Conservation (phyloP, 64 coral and sea anemone genomes). For the Pocillopora damicornis region DNA sequence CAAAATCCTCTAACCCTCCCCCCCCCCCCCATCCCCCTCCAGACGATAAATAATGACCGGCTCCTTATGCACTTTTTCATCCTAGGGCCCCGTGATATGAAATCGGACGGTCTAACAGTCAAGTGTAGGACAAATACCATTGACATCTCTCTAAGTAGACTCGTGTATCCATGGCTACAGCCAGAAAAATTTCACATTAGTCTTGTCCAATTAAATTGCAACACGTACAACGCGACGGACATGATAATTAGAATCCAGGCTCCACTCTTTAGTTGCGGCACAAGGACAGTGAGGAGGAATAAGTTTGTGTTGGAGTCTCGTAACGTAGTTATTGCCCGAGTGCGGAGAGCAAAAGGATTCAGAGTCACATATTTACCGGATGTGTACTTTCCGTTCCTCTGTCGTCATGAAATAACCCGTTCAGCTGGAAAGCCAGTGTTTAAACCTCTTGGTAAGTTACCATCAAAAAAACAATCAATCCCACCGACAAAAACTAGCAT, state of each 20-base stretch:
- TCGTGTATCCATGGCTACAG: constrained; percentile 17
- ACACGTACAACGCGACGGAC: not conserved
- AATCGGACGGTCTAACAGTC: constrained; percentile 9
- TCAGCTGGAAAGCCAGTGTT: not conserved
- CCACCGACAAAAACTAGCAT: not conserved
- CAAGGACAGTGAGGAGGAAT: not conserved
- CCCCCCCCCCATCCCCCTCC: no score
- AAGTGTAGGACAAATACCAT: not conserved
- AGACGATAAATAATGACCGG: no score
- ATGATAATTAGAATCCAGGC: not conserved
- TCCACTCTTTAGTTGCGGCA: constrained; percentile 8
- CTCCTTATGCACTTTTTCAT: not conserved
- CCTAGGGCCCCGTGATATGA: constrained; percentile 13
- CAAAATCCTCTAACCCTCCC: no score
- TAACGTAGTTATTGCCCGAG: not conserved
- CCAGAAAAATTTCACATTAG: not conserved
- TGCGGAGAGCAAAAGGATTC: not conserved
- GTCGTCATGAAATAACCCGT: constrained; percentile 1
- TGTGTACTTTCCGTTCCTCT: not conserved
- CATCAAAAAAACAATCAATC: no score
- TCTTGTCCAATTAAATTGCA: constrained; percentile 19
- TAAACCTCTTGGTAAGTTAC: constrained; percentile 7
- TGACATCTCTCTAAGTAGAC: constrained; percentile 18
- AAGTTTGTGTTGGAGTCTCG: constrained; percentile 9
- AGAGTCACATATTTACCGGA: constrained; percentile 12